These are phyloP conservation scores for Callyntrura guangdongensis DNA, from an alignment of 2,888 invertebrate genomes.

Conservation along the genomic window DNA sequence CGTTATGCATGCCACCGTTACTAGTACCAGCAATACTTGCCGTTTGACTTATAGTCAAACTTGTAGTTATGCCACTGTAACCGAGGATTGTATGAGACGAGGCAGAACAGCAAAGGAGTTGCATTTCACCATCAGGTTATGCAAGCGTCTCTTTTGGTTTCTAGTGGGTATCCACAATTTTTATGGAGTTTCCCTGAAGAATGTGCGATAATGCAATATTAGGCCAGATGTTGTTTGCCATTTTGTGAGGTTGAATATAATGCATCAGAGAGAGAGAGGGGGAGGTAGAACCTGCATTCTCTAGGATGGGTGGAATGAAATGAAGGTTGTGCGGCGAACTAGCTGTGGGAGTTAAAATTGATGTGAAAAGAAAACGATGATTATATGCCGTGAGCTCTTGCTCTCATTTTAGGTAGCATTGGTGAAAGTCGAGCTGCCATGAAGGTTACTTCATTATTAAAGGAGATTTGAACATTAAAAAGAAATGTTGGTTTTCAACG, in stretches of 20 bases:
- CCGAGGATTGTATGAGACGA: too few relatives aligned
- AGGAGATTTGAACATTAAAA: constrained; percentile 19
- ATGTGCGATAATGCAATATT: constrained; percentile 10
- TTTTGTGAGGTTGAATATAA: background rate
- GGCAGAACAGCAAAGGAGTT: background rate
- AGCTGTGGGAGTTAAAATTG: constrained; percentile 9
- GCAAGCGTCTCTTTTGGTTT: background rate
- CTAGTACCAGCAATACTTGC: background rate
- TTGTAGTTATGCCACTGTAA: background rate
- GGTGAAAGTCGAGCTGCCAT: background rate
- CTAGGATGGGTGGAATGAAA: background rate
- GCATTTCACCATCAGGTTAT: constrained; percentile 7
- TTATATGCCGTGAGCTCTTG: constrained; percentile 22
- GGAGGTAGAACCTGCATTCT: background rate
- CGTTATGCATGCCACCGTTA: background rate
- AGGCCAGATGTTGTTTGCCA: background rate
- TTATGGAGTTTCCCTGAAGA: background rate
- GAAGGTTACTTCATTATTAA: constrained; percentile 8
- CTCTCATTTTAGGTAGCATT: constrained; percentile 5
- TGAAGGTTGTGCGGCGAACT: constrained; percentile 1
- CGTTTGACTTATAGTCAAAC: background rate
- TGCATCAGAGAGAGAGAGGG: background rate
- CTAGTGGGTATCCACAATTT: background rate
- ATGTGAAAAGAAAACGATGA: constrained; percentile 11
- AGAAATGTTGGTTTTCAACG: background rate